phyloP scores from a whole-genome alignment of 2,888 invertebrate species.

The Dorcus parallelipipedus region DNA sequence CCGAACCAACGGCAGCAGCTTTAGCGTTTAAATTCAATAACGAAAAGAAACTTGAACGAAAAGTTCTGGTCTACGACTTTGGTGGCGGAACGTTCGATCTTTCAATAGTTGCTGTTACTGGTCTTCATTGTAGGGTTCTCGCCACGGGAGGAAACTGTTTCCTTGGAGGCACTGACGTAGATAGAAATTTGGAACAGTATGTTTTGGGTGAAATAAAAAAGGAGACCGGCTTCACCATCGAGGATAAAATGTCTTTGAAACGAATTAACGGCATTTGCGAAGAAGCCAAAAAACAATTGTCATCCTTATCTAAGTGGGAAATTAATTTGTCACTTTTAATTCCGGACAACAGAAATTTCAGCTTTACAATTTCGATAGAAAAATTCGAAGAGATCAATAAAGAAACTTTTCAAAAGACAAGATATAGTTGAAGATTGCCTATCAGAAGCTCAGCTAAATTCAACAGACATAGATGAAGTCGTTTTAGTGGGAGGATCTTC shows the following conservation, averaged over 20 bases:
- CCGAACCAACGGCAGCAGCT: slow-evolving; percentile 33
- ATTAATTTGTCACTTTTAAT: slow-evolving; percentile 16
- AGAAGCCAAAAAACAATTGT: slow-evolving; percentile 18
- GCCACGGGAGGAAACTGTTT: slow-evolving; percentile 29
- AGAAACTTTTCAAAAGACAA: slow-evolving; percentile 25
- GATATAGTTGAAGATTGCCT: slow-evolving; percentile 24
- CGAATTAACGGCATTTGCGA: slow-evolving; percentile 26
- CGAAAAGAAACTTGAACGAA: no score
- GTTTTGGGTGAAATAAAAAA: slow-evolving; percentile 15
- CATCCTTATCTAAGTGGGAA: no score
- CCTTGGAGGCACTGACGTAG: slow-evolving; percentile 34
- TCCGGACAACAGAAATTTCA: slow-evolving; percentile 2
- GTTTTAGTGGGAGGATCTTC: slow-evolving; percentile 34
- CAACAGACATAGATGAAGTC: background rate
- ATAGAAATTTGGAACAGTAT: slow-evolving; percentile 23
- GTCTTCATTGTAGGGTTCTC: slow-evolving; percentile 22
- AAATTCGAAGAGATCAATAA: slow-evolving; percentile 27
- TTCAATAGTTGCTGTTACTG: slow-evolving; percentile 20
- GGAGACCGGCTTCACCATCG: slow-evolving; percentile 18
- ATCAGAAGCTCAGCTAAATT: slow-evolving; percentile 17
- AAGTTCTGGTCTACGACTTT: no score
- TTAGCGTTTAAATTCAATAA: slow-evolving; percentile 14
- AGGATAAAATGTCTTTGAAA: slow-evolving; percentile 13
- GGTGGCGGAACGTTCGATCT: no score
- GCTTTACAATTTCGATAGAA: slow-evolving; percentile 18